Evolutionary conservation across 2,888 invertebrate species (phyloP), one percentile per base, ranked within the genome.

Genomic region (Physocephala rufipes): DNA sequence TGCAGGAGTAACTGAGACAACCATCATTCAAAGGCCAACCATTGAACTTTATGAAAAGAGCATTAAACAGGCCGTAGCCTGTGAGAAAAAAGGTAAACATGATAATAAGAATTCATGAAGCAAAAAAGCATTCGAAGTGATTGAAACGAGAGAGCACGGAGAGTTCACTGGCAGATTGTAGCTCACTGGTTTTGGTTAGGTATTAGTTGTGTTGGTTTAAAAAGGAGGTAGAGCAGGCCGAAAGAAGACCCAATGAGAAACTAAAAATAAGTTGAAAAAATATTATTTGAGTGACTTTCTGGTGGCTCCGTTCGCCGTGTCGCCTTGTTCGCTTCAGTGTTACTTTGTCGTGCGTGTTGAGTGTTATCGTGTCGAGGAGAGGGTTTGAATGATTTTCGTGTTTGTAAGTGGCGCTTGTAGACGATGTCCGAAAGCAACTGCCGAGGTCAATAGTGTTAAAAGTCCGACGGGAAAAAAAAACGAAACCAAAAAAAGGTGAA

Each of bases 291-390:
- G 81, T 80, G 80, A 81, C 81, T 82, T 81, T 82, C 81, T 80
- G 80, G 78, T 79, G 77, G 79, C 75, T 77, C 75, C 76, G 75
- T 77, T 79, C 78, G 80, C 83, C 82, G 84, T 84, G 83, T 79
- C 78, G 80, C 83, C 82, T 84, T 84, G 83, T 83, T 83, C 81
- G 85, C 84, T 83, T 84, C 86, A 86, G 84, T 86, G 82, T 80
- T 82, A 82, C 84, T 86, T 86, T 83, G 86, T 86, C 86, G 86
- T 83, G 86, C 86, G 86, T 82, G 83, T 79, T 81, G 84, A 84
- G 84, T 84, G 86, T 85, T 83, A 82, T 81, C 47, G 55, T 67
- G 62, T 21, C 19, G 66, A 55, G 58, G 67, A 58, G 58, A 55
- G 45, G 43, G 49, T 49, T n/a, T 59, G 53, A 62, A 67, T 70